These are phyloP conservation scores for Chrosomus eos DNA, from an alignment of 2,797 vertebrate species.

Conservation along the genomic window DNA sequence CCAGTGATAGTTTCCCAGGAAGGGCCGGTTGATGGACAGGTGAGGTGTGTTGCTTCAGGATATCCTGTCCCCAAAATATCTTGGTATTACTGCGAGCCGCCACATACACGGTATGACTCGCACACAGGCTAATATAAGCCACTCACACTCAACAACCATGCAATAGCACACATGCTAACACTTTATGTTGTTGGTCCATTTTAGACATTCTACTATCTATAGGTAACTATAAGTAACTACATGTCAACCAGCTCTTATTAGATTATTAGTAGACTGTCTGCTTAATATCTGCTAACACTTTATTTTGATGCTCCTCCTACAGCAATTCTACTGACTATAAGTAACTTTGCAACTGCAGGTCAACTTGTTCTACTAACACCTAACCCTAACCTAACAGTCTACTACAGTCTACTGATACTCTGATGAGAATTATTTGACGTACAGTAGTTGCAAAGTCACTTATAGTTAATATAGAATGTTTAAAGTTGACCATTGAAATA, in stretches of 20 bases:
- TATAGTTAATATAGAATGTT: neutral
- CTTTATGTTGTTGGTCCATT: neutral
- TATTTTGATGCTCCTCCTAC: no score
- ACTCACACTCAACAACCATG: neutral
- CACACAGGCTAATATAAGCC: conserved; percentile 1
- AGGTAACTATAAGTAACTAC: neutral
- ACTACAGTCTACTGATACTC: neutral
- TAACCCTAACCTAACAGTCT: no score
- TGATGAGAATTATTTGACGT: neutral
- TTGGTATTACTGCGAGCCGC: conserved; percentile 88
- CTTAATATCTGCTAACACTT: no score
- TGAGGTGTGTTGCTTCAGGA: conserved; percentile 91
- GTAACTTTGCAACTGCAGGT: no score
- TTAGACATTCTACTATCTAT: neutral
- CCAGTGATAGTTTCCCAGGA: conserved; percentile 89
- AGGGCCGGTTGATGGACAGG: conserved; percentile 85
- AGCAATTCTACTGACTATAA: no score
- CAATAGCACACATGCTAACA: neutral
- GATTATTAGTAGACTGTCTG: no score
- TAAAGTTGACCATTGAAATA: neutral
- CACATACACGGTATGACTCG: conserved; percentile 71
- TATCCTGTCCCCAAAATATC: conserved; percentile 91
- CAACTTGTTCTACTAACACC: no score
- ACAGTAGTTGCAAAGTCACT: neutral
- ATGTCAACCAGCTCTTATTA: neutral